Evolutionary conservation across 2,797 vertebrate species (phyloP).

Genomic region (Anguilla megastoma): DNA sequence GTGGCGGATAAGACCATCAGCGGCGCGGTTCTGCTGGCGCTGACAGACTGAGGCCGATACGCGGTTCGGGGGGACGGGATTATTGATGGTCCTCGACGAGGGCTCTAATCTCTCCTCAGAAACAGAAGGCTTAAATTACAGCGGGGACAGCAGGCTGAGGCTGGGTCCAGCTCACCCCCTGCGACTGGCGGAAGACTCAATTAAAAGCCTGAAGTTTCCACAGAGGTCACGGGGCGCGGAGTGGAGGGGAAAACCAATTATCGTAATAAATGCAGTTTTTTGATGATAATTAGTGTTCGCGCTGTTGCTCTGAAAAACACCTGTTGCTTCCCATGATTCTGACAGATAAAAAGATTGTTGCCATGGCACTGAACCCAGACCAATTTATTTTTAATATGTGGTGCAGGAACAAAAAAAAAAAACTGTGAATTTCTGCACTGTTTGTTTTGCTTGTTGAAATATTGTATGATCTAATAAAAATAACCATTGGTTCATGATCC

Average conservation of each 20-base stretch:
- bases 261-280: constrained; percentile 57
- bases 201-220: constrained; percentile 29
- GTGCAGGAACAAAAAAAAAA: not conserved
- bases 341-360: constrained; percentile 32
- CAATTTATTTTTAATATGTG: constrained; percentile 19
- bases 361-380: constrained; percentile 32
- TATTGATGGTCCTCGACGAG: constrained; percentile 64
- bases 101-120: constrained; percentile 61
- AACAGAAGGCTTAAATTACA: constrained; percentile 58
- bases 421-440: not conserved
- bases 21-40: constrained; percentile 60
- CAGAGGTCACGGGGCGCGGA: constrained; percentile 4
- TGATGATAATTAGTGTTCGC: constrained; percentile 66
- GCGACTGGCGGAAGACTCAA: constrained; percentile 32
- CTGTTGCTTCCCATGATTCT: constrained; percentile 57
- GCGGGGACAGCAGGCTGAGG: constrained; percentile 52
- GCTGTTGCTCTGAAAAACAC: constrained; percentile 59
- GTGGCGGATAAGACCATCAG: constrained; percentile 29
- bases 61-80: constrained; percentile 42
- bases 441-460: constrained; percentile 8
- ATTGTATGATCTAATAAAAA: constrained; percentile 5
- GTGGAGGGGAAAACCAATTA: constrained; percentile 63
- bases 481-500: not conserved
- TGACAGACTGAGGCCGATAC: constrained; percentile 46
- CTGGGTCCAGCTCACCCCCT: not conserved